Percentiles rank a stretch among this genome's conserved stretches.
Conservation (phyloP, 2,888 invertebrate genomes). For the Linnaemya vulpina region DNA sequence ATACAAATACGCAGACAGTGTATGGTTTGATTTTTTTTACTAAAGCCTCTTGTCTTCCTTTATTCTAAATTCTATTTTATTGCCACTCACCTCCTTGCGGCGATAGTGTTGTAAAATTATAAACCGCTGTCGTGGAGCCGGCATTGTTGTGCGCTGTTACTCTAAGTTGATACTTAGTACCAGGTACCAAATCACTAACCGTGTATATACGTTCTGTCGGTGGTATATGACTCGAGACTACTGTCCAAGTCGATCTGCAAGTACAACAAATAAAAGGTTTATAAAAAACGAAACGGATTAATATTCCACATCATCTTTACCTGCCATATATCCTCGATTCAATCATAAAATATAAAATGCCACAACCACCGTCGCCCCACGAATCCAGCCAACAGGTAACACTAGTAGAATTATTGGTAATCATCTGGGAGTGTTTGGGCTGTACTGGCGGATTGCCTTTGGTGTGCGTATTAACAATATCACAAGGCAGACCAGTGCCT, state of each 20-base stretch:
- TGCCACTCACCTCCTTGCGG: conserved; percentile 87
- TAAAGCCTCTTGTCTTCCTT: too few relatives aligned
- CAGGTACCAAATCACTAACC: conserved; percentile 89
- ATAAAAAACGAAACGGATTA: background rate
- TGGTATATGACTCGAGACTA: conserved; percentile 91
- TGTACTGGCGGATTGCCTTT: conserved; percentile 92
- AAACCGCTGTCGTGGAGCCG: conserved; percentile 91
- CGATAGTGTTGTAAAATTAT: conserved; percentile 93
- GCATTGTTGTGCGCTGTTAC: conserved; percentile 94
- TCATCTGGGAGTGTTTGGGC: conserved; percentile 91
- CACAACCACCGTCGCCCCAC: conserved; percentile 95
- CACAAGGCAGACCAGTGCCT: conserved; percentile 94
- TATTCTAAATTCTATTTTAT: background rate
- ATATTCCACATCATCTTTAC: conserved; percentile 59
- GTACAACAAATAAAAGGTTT: background rate
- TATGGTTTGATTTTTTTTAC: background rate
- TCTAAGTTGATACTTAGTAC: conserved; percentile 88
- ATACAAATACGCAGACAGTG: too few relatives aligned
- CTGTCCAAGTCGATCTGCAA: conserved; percentile 86
- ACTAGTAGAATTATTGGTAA: conserved; percentile 93
- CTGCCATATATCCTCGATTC: conserved; percentile 87
- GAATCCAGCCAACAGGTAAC: conserved; percentile 93
- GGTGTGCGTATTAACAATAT: conserved; percentile 92
- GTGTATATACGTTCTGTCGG: conserved; percentile 92
- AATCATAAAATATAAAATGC: conserved; percentile 92